phyloP scores from a whole-genome alignment of 1,140 invertebrate genomes.

The Leptopilina boulardi region DNA sequence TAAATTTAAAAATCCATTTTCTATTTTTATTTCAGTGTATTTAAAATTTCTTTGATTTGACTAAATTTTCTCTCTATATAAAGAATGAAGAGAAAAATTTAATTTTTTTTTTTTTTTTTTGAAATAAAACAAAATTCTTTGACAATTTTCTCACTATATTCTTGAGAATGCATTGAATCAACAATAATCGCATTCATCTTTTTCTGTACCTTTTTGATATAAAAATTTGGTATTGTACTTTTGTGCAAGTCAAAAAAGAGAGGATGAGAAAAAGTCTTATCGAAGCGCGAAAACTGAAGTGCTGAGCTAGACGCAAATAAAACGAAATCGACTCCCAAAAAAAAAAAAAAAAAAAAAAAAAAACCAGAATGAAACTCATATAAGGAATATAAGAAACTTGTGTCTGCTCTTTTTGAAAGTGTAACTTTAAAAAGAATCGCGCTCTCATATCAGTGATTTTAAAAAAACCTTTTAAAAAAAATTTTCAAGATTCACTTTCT shows the following conservation, averaged over 20 bases:
- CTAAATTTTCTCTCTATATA: too few species aligned
- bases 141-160: neutral
- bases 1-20: neutral
- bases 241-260: neutral
- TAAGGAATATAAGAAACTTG: neutral
- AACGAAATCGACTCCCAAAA: neutral
- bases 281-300: slow-evolving; percentile 22
- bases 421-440: neutral
- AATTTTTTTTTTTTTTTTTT: too few species aligned
- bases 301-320: slow-evolving; percentile 7
- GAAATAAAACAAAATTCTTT: neutral
- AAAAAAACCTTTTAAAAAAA: too few species aligned
- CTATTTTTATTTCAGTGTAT: too few species aligned
- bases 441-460: slow-evolving; percentile 16
- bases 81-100: too few species aligned
- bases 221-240: slow-evolving; percentile 16
- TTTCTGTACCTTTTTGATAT: slow-evolving; percentile 9
- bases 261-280: neutral
- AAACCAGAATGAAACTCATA: slow-evolving; percentile 1
- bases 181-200: neutral
- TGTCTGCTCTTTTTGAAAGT: slow-evolving; percentile 9
- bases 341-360: too few species aligned
- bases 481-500: too few species aligned
- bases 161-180: neutral
- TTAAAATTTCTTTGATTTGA: too few species aligned